Evolutionary conservation across 2,888 invertebrate species (phyloP), one percentile per base, ranked within the genome.

Genomic region (Rhopalosiphum nymphaeae): DNA sequence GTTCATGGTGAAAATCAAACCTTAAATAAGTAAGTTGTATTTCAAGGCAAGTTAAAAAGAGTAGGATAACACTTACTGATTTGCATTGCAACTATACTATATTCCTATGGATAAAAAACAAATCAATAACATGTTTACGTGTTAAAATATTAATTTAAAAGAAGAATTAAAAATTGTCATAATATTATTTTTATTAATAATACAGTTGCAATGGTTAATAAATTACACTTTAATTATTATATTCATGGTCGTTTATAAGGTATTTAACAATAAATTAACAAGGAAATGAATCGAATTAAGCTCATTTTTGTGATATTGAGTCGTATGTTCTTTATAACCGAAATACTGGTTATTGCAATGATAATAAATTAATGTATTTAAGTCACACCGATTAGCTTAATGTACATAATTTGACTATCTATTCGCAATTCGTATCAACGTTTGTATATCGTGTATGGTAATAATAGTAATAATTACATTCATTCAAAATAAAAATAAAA

Each of bases 11-110:
- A 85, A 44, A 26, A 85, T 85, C 44, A 85, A 85, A 42, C 25
- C 36, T 85, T 44, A 42, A 44, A 85, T 26, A 85, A 44, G 42
- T 67, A 36, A 42, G 44, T 85, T 44, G 85, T 85, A 85, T 85
- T 85, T 44, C 85, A 85, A 85, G 85, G 85, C 42, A 36, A 67
- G n/a, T 67, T 16, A 67, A 67, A 67, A 67, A 67, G n/a, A 67
- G 67, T 3, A 67, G 0, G 1, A n/a, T 36, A 67, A 67, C 5
- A 67, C 36, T 67, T 36, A 67, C 16, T n/a, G 4, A 67, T 67
- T 67, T 67, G 36, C 16, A 67, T 16, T 67, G 5, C 16, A 16
- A 36, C 7, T 36, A 67, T 36, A 67, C 7, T 67, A 21, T n/a
- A 16, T 67, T 67, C 7, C 16, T 36, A 36, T 21, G 67, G 67